Base-by-base conservation (phyloP, 2,113 vertebrate genomes). In the Petroica traversi region DNA sequence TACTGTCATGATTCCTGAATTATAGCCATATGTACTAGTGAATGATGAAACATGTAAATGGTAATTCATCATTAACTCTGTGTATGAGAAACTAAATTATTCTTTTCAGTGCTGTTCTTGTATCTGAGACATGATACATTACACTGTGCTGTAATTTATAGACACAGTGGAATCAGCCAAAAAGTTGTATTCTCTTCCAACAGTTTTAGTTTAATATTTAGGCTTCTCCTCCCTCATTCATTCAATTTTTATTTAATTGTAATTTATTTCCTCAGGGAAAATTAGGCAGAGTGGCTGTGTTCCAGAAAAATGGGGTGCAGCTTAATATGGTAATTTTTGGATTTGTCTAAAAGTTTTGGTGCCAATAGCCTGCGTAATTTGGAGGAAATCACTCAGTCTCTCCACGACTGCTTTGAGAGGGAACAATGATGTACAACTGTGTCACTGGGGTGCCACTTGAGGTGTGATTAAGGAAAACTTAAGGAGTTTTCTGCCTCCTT, bases 31-130 rank as follows among this genome's bases (percentile, higher is more conserved):
- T 95, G 93, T 85, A 96, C 73, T 59, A 28, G 87, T 92, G 93
- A 96, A 96, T 85, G 94, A 96, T 97, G 96, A 95, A 96, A 96
- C 88, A 64, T 93, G 92, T 93, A 96, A 96, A 96, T 96, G 93
- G 94, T 86, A 96, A 96, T 97, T 97, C 88, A 96, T 97, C 93
- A 96, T 97, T 96, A 97, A 88, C 85, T 91, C 75, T 90, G 79
- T 78, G 85, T 80, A 81, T 95, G 92, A 96, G 93, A 95, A 97
- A 93, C 79, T 86, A 93, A 94, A 96, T 96, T 94, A 88, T 95
- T 95, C 93, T 93, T 96, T 96, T 96, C 90, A 93, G 2, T 86
- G 80, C 75, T 90, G 72, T 93, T 92, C 92, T 95, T 92, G 75
- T 95, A 90, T 90, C 88, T 80, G 79, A 95, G 93, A 95, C 95